A percentile compares a stretch with the other conserved stretches of the same genome.
Conservation (phyloP, 2,797 vertebrate species). For the Oryzias sinensis region DNA sequence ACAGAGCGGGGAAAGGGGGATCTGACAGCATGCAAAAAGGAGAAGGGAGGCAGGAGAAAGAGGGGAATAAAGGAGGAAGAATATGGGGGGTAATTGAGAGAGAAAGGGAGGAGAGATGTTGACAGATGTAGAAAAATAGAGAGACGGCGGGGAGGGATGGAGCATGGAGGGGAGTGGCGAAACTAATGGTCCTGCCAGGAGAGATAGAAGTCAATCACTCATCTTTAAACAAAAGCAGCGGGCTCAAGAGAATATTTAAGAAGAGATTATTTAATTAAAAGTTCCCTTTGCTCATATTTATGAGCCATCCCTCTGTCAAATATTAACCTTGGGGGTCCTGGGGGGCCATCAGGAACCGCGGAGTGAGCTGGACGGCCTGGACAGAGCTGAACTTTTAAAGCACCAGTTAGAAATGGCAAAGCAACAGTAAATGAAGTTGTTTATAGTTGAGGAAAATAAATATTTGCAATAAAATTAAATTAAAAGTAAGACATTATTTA, state of each 20-base stretch:
- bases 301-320: slow-evolving; percentile 91
- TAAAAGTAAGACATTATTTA: no score
- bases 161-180: slow-evolving; percentile 61
- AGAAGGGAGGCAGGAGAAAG: slow-evolving; percentile 7
- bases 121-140: slow-evolving; percentile 62
- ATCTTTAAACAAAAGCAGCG: slow-evolving; percentile 98
- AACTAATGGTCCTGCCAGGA: slow-evolving; percentile 80
- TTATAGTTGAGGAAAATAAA: no score
- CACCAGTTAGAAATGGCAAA: no score
- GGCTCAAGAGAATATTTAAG: slow-evolving; percentile 96
- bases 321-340: slow-evolving; percentile 90
- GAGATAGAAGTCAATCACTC: slow-evolving; percentile 90
- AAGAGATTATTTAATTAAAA: slow-evolving; percentile 99
- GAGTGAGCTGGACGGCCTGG: slow-evolving; percentile 2
- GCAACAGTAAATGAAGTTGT: no score
- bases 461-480: no score
- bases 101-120: slow-evolving; percentile 64
- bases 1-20: slow-evolving; percentile 45
- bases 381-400: background rate
- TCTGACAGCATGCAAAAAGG: slow-evolving; percentile 50
- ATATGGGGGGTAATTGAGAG: slow-evolving; percentile 61
- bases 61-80: slow-evolving; percentile 21
- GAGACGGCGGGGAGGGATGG: slow-evolving; percentile 48
- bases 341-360: slow-evolving; percentile 64
- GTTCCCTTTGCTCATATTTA: slow-evolving; percentile 96